Conservation (phyloP, 2,888 invertebrate species). For the Microdon myrmicae region DNA sequence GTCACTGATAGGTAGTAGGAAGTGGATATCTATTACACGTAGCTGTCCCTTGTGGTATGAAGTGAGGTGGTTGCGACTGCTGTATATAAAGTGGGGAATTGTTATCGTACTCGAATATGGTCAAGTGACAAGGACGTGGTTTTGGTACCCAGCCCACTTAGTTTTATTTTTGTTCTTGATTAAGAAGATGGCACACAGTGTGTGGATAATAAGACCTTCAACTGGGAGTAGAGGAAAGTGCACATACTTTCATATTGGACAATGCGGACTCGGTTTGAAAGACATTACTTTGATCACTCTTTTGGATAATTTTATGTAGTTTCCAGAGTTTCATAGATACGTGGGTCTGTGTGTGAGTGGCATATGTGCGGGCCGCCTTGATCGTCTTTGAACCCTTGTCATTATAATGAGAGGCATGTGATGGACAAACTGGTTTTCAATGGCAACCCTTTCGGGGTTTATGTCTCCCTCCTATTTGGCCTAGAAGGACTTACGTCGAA, state of each 20-base stretch:
- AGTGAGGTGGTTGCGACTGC: slow-evolving; percentile 9
- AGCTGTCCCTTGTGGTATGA: slow-evolving; percentile 15
- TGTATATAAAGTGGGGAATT: slow-evolving; percentile 32
- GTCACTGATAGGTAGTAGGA: slow-evolving; percentile 11
- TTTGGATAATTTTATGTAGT: slow-evolving; percentile 51
- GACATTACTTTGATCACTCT: slow-evolving; percentile 52
- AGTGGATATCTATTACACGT: slow-evolving; percentile 46
- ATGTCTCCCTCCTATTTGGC: slow-evolving; percentile 34
- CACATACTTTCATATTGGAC: slow-evolving; percentile 33
- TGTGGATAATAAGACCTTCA: slow-evolving; percentile 9
- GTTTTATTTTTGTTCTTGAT: slow-evolving; percentile 9
- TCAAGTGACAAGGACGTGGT: slow-evolving; percentile 21
- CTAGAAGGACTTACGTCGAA: slow-evolving; percentile 39
- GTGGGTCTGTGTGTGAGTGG: slow-evolving; percentile 7
- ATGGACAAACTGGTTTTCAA: slow-evolving; percentile 18
- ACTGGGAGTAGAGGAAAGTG: not conserved
- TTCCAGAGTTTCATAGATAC: slow-evolving; percentile 24
- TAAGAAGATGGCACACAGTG: too few species aligned
- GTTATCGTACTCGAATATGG: slow-evolving; percentile 23
- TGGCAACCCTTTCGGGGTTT: slow-evolving; percentile 25
- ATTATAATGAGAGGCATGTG: slow-evolving; percentile 36
- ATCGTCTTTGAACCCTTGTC: slow-evolving; percentile 44
- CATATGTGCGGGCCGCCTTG: slow-evolving; percentile 7
- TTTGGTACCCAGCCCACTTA: slow-evolving; percentile 47
- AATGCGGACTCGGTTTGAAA: slow-evolving; percentile 47